A percentile compares a stretch with the other conserved stretches of the same genome.
phyloP scores from a whole-genome alignment of 1,140 invertebrate species.

The Trissolcus basalis region DNA sequence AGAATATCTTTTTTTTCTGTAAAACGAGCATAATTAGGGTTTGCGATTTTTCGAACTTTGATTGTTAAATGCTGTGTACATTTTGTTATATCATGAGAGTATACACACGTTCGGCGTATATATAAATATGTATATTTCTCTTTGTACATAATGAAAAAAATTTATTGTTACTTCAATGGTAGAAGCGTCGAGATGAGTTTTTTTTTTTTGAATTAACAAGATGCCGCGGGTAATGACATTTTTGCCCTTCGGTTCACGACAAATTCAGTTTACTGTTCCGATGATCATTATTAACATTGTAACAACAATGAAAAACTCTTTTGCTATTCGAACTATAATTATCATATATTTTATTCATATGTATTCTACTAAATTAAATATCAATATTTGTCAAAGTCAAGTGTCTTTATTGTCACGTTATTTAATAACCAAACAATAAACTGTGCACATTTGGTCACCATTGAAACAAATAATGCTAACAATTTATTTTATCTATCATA shows the following conservation, averaged over 20 bases:
- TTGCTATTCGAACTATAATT: conserved; percentile 31
- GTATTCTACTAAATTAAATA: conserved; percentile 69
- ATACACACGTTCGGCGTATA: conserved; percentile 32
- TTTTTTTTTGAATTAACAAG: too few relatives aligned
- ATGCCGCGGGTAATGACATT: conserved; percentile 1
- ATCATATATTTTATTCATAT: conserved; percentile 64
- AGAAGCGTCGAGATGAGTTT: too few relatives aligned
- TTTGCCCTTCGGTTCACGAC: background rate
- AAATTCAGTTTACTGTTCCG: too few relatives aligned
- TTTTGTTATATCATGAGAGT: conserved; percentile 63
- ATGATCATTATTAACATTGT: background rate
- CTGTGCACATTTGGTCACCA: conserved; percentile 6
- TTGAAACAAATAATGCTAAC: conserved; percentile 5
- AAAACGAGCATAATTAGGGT: conserved; percentile 32
- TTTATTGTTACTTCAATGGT: conserved; percentile 12
- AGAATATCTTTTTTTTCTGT: too few relatives aligned
- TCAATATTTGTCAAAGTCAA: conserved; percentile 63
- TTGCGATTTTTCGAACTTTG: conserved; percentile 43
- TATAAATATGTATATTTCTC: conserved; percentile 9
- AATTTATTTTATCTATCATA: conserved; percentile 4
- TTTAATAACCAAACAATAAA: conserved; percentile 56
- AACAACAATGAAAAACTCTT: background rate
- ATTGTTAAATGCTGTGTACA: conserved; percentile 60
- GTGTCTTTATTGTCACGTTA: conserved; percentile 59
- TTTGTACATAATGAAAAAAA: conserved; percentile 3